Base-by-base conservation (phyloP, 1,140 invertebrate genomes). In the Himalopsyche phryganea region DNA sequence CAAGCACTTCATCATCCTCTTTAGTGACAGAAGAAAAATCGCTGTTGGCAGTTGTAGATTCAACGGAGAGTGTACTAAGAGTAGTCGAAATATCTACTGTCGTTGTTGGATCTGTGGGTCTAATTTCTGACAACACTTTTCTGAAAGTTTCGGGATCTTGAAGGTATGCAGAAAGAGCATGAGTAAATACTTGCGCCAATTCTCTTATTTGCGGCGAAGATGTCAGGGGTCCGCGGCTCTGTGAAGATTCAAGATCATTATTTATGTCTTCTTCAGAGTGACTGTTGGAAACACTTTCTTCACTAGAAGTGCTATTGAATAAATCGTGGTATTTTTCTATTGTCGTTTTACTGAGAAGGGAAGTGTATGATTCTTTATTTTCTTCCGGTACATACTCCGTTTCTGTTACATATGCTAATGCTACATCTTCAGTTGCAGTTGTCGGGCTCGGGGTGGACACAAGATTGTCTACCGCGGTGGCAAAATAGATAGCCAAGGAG, bases 161-260 rank as follows among this genome's bases (percentile, higher is more conserved):
- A 3, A 92, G 72, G 67, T 91, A 92, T 3, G 87, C 87, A 1
- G 87, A 88, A 5, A 92, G 69, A 0, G 89, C 89, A 63, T 89
- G 84, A 0, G 88, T 90, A 66, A 92, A 92, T 1, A 91, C 86
- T 73, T 89, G 86, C 1, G 89, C 89, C 1, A 92, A 70, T 72
- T 90, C 86, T 40, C 89, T 77, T 0, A 90, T 80, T 67, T 87
- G 84, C 0, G 85, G 85, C 15, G 80, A 80, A 1, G 77, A 76
- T 10, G 78, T 77, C 3, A 83, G 53, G 2, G 81, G 79, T 36
- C 80, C 81, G 50, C 82, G 80, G 58, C 82, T 85, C 65, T 86
- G 82, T 56, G 82, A 80, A 13, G 79, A 66, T 18, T 82, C 77
- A 33, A 86, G 68, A 66, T 85, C 83, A 52, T 84, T 82, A 2